phyloP scores from a whole-genome alignment of 2,888 invertebrate genomes.

The Drosophila picticornis region DNA sequence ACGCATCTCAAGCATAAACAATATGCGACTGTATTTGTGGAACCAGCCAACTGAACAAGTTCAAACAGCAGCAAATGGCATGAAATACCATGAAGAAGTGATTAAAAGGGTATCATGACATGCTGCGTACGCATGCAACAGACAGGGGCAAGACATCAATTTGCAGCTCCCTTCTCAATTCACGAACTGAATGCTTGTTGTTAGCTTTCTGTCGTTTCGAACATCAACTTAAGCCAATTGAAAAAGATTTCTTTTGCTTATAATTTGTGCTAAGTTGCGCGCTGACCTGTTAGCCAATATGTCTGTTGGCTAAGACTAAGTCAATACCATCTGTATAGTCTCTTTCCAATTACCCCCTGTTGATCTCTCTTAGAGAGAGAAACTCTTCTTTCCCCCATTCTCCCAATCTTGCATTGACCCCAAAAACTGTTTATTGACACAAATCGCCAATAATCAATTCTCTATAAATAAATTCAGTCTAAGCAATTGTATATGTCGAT shows the following conservation, averaged over 20 bases:
- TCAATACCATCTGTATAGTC: conserved; percentile 1
- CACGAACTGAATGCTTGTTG: background rate
- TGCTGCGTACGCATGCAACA: background rate
- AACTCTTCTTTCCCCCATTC: background rate
- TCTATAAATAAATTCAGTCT: conserved; percentile 48
- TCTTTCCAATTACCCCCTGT: background rate
- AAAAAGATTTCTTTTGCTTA: background rate
- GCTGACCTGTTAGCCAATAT: background rate
- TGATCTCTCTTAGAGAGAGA: background rate
- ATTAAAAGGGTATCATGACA: background rate
- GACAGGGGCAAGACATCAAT: background rate
- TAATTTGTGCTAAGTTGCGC: background rate
- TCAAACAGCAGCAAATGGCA: background rate
- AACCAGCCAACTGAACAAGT: conserved; percentile 1
- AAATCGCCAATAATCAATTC: conserved; percentile 47
- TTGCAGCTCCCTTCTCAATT: background rate
- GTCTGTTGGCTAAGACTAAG: conserved; percentile 6
- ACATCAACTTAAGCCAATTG: background rate
- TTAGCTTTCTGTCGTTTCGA: background rate
- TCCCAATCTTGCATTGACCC: conserved; percentile 10
- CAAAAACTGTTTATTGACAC: conserved; percentile 42
- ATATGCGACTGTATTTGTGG: background rate
- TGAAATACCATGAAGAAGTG: background rate
- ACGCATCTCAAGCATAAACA: background rate
- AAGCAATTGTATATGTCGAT: conserved; percentile 41